Conservation (phyloP, 2,113 vertebrate genomes). For the human region GRCh38 chr1:43795501-43796000, state of each 20-base stretch:
- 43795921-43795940: slow-evolving; percentile 68
- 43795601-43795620: neutral
- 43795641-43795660: neutral
- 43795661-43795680: slow-evolving; percentile 10
- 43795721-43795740: neutral
- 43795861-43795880: slow-evolving; percentile 75
- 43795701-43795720: neutral
- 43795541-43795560: neutral
- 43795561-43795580: neutral
- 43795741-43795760: neutral
- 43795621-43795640: neutral
- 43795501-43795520: neutral
- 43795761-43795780: neutral
- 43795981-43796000: neutral
- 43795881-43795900: slow-evolving; percentile 76
- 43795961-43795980: neutral
- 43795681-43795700: neutral
- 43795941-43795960: neutral
- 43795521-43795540: neutral
- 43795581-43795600: neutral
- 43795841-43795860: slow-evolving; percentile 43
- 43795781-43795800: neutral
- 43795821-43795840: neutral
- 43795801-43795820: slow-evolving; percentile 66
- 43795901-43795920: slow-evolving; percentile 75